phyloP scores from a whole-genome alignment of 2,113 vertebrate genomes.

The Vulpes vulpes region DNA sequence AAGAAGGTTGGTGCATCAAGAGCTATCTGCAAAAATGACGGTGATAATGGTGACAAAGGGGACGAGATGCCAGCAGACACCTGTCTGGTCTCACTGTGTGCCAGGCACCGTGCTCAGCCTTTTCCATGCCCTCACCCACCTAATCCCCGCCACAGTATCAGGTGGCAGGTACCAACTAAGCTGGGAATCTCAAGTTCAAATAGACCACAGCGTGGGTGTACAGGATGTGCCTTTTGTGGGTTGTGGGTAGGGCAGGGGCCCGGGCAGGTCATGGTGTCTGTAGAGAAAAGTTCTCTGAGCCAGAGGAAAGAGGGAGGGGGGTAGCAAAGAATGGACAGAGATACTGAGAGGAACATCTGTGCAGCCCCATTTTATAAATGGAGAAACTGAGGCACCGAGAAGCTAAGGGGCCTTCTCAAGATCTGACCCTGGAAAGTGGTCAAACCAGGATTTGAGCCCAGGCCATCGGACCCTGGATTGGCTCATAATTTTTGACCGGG shows the following conservation, averaged over 20 bases:
- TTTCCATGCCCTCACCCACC: background rate
- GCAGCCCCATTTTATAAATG: background rate
- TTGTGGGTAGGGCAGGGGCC: background rate
- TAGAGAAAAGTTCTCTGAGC: too few relatives aligned
- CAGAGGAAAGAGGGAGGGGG: background rate
- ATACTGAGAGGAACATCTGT: accelerated
- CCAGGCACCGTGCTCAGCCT: background rate
- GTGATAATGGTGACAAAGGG: accelerated
- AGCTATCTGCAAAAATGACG: background rate
- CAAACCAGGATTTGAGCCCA: accelerated
- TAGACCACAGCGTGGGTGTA: background rate
- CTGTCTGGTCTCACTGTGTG: accelerated
- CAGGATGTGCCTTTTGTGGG: background rate
- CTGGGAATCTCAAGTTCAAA: slow-evolving; percentile 23
- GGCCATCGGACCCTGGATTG: accelerated
- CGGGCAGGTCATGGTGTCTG: background rate
- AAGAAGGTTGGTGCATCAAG: background rate
- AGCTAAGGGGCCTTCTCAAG: background rate
- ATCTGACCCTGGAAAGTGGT: background rate
- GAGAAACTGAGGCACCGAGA: background rate
- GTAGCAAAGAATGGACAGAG: background rate
- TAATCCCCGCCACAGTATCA: background rate
- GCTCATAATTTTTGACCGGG: background rate
- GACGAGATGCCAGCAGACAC: background rate
- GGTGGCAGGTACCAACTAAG: background rate